Evolutionary conservation across 2,797 vertebrate species (phyloP).

Genomic region (Onychomys leucogaster): DNA sequence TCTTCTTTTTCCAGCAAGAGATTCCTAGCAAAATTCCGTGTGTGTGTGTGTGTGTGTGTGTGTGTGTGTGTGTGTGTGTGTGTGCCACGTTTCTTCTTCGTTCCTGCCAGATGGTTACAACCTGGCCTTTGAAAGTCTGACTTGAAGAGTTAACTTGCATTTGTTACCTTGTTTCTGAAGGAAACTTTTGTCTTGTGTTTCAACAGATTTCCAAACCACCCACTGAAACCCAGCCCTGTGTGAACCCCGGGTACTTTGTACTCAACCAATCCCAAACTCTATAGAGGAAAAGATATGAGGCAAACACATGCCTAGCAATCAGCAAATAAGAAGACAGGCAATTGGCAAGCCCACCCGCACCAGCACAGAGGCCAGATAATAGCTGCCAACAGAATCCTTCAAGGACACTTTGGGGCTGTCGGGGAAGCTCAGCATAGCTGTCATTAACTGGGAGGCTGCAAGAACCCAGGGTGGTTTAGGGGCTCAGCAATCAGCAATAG

Average conservation of each 20-base stretch:
- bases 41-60: too few relatives aligned
- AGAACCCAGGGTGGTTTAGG: not conserved
- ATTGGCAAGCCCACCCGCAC: not conserved
- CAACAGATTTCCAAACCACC: not conserved
- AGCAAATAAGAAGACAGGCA: not conserved
- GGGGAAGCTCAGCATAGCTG: not conserved
- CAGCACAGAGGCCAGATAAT: not conserved
- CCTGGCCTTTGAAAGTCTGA: not conserved
- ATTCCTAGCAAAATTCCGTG: not conserved
- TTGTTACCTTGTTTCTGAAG: conserved; percentile 15
- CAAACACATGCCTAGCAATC: not conserved
- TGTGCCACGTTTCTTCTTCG: not conserved
- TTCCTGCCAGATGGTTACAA: not conserved
- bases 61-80: too few relatives aligned
- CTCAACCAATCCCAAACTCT: not conserved
- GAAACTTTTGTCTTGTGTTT: not conserved
- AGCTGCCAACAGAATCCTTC: not conserved
- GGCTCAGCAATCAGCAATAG: conserved; percentile 25
- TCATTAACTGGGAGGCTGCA: conserved; percentile 51
- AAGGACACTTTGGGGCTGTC: conserved; percentile 25
- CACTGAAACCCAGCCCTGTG: not conserved
- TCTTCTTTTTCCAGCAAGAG: not conserved
- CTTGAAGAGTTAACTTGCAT: not conserved
- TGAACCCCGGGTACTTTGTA: not conserved
- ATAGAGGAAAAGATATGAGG: not conserved